Conservation (phyloP, 2,113 vertebrate species). For the Herpailurus yagouaroundi region DNA sequence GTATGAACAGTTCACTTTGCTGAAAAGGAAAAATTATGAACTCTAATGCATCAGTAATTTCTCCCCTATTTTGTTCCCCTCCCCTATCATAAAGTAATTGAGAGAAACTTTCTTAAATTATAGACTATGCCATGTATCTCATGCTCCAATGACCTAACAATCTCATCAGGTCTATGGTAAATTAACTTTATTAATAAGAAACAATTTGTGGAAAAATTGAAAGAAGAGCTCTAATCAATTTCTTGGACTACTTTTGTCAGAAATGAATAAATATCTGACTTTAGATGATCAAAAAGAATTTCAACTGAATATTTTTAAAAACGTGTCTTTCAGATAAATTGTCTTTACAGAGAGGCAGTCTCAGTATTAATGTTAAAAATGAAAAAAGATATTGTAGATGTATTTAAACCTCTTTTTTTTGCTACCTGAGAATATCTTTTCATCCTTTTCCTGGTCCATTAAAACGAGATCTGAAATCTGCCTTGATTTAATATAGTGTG, state of each 20-base stretch:
- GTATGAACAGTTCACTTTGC: background rate
- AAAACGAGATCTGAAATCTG: slow-evolving; percentile 6
- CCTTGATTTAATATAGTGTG: slow-evolving; percentile 13
- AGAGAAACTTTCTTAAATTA: slow-evolving; percentile 61
- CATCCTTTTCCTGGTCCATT: background rate
- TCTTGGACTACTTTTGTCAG: slow-evolving; percentile 55
- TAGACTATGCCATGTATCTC: background rate
- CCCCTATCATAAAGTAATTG: background rate
- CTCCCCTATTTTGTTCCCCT: background rate
- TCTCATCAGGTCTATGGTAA: slow-evolving; percentile 33
- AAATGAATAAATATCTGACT: slow-evolving; percentile 62
- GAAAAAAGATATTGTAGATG: background rate
- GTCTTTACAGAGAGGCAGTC: background rate
- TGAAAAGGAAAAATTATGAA: slow-evolving; percentile 32
- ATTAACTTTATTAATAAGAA: slow-evolving; percentile 76
- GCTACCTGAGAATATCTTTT: slow-evolving; percentile 15
- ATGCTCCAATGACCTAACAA: slow-evolving; percentile 44
- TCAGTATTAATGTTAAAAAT: background rate
- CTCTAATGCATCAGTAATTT: background rate
- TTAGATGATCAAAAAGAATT: slow-evolving; percentile 51
- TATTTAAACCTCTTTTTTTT: slow-evolving; percentile 14
- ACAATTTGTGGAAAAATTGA: slow-evolving; percentile 53
- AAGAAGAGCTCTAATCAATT: slow-evolving; percentile 66
- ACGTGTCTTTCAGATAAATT: slow-evolving; percentile 10
- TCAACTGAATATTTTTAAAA: background rate